Base-by-base conservation (phyloP, 2,113 vertebrate species). In the Ancistrus triradiatus region DNA sequence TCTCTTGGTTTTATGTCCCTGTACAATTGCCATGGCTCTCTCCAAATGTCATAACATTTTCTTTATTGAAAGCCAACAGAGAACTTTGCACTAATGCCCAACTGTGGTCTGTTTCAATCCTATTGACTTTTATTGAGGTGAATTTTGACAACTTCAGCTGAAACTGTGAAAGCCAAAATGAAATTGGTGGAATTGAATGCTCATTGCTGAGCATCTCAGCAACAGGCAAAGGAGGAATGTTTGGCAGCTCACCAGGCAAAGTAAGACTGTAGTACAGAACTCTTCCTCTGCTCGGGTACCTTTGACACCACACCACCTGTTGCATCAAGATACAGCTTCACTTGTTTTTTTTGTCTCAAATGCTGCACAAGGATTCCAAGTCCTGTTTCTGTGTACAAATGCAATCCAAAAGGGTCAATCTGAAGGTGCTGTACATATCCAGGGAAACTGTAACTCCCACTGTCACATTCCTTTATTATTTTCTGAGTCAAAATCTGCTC, bases 361-460 rank as follows among this genome's bases (percentile, higher is more conserved):
- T 46, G 42, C 18, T 55, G 55, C 9, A 61, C 19, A n/a, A 63
- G 53, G 8, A 58, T 42, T 3, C 33, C 24, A 8, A 69, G 60
- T n/a, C 42, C 42, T 47, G 51, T 37, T 8, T 62, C 50, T 1
- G 40, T 62, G 22, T 59, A 60, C 10, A 60, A 13, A 21, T 68
- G 57, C 4, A 19, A 15, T 1, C 3, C 21, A 56, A 63, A 69
- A 1, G 59, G 50, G 19, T 69, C 43, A 0, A 69, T 19, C n/a
- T n/a, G n/a, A n/a, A n/a, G n/a, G n/a, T n/a, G n/a, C 49, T 68
- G 66, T 2, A 61, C n/a, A 25, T 61, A 68, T 1, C 49, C 66
- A 19, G 28, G 58, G 6, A 38, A 25, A 35, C 35, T 21, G 7
- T 8, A 35, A 2, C 44, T 44, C 17, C 27, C 17, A 13, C 24